Conservation (phyloP, 1,140 invertebrate species). For the Phymorhynchus buccinoides region DNA sequence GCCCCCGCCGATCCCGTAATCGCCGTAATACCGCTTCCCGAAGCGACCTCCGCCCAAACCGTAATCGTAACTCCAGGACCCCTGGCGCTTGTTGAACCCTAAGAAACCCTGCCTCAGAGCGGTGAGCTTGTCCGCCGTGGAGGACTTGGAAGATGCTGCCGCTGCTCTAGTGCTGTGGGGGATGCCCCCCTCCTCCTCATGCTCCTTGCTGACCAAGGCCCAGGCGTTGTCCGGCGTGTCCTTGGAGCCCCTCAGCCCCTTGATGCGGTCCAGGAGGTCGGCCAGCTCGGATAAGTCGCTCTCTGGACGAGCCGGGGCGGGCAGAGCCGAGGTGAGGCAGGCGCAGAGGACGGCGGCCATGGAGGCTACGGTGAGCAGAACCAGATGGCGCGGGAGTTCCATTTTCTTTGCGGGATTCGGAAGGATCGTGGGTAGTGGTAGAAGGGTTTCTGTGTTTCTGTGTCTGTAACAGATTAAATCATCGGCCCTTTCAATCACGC, state of each 20-base stretch:
- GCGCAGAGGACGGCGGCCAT: constrained; percentile 9
- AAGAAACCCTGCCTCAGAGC: constrained; percentile 31
- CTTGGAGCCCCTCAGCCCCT: background rate
- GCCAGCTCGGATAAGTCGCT: constrained; percentile 37
- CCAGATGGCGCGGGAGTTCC: constrained; percentile 31
- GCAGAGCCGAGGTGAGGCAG: constrained; percentile 23
- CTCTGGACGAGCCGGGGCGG: constrained; percentile 11
- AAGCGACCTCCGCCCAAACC: constrained; percentile 68
- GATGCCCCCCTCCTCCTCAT: background rate
- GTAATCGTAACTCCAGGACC: constrained; percentile 67
- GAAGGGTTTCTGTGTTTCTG: background rate
- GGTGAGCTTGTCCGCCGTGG: background rate
- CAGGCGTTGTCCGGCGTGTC: background rate
- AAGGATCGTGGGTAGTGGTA: background rate
- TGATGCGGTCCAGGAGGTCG: constrained; percentile 28
- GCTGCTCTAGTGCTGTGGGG: background rate
- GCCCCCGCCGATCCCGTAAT: constrained; percentile 63
- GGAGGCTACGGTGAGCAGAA: constrained; percentile 1
- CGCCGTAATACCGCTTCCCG: constrained; percentile 63
- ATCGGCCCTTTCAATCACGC: too few relatives aligned
- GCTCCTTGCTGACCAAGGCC: background rate
- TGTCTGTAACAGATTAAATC: constrained; percentile 11
- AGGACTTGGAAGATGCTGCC: background rate
- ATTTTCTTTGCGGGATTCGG: constrained; percentile 12
- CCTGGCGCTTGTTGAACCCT: constrained; percentile 60